Percentiles rank a stretch among this genome's conserved stretches.
phyloP scores from a whole-genome alignment of 2,888 invertebrate genomes.

The Hanleya hanleyi region DNA sequence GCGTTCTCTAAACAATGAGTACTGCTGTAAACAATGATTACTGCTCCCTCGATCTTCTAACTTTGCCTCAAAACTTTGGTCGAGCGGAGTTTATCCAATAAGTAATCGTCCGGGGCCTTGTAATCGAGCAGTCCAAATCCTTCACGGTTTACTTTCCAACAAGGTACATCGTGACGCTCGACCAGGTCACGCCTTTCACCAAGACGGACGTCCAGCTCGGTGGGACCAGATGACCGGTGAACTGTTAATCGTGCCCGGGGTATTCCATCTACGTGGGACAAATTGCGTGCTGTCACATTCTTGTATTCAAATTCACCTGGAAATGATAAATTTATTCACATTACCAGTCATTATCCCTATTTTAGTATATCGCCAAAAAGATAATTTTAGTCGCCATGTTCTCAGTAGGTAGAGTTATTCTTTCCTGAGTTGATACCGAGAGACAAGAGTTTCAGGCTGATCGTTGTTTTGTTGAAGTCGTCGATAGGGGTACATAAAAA shows the following conservation, averaged over 20 bases:
- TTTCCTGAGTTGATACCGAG: too few relatives aligned
- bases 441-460: too few relatives aligned
- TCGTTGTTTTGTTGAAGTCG: too few relatives aligned
- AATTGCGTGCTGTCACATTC: background rate
- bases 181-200: background rate
- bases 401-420: too few relatives aligned
- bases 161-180: background rate
- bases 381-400: too few relatives aligned
- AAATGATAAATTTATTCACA: background rate
- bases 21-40: too few relatives aligned
- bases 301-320: background rate
- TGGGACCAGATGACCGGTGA: background rate
- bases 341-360: too few relatives aligned
- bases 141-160: background rate
- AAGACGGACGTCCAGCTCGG: background rate
- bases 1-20: too few relatives aligned
- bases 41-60: too few relatives aligned
- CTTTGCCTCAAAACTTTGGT: background rate
- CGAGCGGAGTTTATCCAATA: background rate
- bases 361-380: too few relatives aligned
- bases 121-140: background rate
- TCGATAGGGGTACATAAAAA: too few relatives aligned
- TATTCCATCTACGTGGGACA: background rate
- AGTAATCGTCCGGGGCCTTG: background rate
- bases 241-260: background rate